Evolutionary conservation across 2,113 vertebrate genomes (phyloP).

Genomic region (Myotis yumanensis): DNA sequence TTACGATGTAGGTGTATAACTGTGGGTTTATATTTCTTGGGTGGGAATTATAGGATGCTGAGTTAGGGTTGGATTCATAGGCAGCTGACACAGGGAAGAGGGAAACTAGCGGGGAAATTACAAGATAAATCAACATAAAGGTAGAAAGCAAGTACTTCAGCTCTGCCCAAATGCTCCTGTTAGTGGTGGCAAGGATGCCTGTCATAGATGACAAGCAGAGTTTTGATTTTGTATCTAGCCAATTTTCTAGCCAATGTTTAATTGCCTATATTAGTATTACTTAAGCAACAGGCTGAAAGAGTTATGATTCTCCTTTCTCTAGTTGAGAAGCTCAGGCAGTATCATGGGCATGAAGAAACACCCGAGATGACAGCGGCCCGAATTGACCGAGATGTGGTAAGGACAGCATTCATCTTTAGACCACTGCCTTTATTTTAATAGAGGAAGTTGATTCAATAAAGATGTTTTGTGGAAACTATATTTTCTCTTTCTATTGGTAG

Average conservation of each 20-base stretch:
- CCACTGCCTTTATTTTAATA: neutral
- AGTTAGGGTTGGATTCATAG: neutral
- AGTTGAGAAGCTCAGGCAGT: slow-evolving; percentile 87
- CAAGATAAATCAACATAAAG: neutral
- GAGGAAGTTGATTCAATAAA: neutral
- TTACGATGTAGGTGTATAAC: neutral
- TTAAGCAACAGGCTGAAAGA: neutral
- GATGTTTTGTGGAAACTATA: neutral
- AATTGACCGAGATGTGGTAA: slow-evolving; percentile 96
- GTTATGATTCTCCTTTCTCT: neutral
- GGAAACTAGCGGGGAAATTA: neutral
- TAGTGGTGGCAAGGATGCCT: neutral
- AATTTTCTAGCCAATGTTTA: neutral
- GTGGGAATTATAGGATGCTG: neutral
- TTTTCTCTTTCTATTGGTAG: neutral
- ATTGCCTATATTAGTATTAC: neutral
- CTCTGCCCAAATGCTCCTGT: neutral
- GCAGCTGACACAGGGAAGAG: neutral
- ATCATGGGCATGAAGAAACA: slow-evolving; percentile 84
- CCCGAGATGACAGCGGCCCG: slow-evolving; percentile 87
- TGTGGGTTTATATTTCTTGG: neutral
- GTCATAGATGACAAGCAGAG: too few relatives aligned
- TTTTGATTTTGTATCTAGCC: neutral
- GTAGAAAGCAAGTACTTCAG: too few relatives aligned
- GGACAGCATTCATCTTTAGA: neutral